These are phyloP conservation scores for Heliocidaris tuberculata DNA, from an alignment of 35 echinoderm and acorn worm species.

Conservation along the genomic window DNA sequence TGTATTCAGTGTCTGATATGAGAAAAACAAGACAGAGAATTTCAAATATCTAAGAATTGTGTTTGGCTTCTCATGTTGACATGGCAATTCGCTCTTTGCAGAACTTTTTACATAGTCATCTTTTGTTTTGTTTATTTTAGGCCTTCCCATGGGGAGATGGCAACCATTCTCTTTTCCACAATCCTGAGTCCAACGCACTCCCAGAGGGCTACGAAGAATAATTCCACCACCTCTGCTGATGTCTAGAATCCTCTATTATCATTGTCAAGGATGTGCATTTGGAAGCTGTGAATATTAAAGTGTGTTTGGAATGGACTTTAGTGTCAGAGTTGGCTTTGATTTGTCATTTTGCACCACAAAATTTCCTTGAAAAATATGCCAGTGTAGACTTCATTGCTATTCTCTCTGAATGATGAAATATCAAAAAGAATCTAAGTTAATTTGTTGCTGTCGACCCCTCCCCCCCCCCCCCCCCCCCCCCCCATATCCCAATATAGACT, in stretches of 20 bases:
- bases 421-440: not conserved
- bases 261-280: not conserved
- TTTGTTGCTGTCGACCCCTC: not conserved
- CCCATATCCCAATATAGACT: not conserved
- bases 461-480: not conserved
- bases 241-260: not conserved
- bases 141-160: slow-evolving; percentile 93
- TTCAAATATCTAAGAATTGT: no score
- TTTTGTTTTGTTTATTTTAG: slow-evolving; percentile 51
- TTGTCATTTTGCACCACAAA: not conserved
- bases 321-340: not conserved
- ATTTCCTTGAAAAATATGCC: not conserved
- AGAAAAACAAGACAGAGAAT: no score
- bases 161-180: slow-evolving; percentile 80
- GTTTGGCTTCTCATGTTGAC: no score
- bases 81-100: no score
- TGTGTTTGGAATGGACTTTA: not conserved
- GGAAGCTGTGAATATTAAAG: not conserved
- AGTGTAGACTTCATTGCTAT: not conserved
- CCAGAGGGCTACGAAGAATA: slow-evolving; percentile 82
- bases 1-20: no score
- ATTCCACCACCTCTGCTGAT: not conserved
- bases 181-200: slow-evolving; percentile 69
- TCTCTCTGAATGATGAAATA: not conserved
- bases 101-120: no score